Conservation (phyloP, 1,140 invertebrate genomes). For the Drosophila pseudoananassae region DNA sequence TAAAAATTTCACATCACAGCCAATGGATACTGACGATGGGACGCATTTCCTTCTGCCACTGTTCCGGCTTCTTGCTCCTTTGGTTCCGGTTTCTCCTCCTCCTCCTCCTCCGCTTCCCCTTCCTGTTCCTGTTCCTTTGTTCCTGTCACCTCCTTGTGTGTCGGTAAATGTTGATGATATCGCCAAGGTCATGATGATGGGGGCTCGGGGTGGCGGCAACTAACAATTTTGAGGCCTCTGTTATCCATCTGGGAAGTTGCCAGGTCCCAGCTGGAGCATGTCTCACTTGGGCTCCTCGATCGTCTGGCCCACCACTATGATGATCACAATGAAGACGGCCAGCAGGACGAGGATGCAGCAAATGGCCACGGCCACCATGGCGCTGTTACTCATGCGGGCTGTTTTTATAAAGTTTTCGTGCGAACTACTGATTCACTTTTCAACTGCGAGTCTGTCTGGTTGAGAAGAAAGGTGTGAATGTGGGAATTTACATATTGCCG, state of each 20-base stretch:
- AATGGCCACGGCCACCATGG: constrained; percentile 91
- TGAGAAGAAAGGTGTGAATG: constrained; percentile 28
- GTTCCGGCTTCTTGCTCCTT: constrained; percentile 6
- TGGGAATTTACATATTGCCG: constrained; percentile 49
- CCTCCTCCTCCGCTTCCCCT: not conserved
- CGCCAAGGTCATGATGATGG: constrained; percentile 2
- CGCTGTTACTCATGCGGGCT: constrained; percentile 82
- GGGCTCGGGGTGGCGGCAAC: constrained; percentile 30
- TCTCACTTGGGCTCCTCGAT: constrained; percentile 87
- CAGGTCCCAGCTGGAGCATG: constrained; percentile 84
- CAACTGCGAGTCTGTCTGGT: constrained; percentile 6
- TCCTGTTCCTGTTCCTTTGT: constrained; percentile 15
- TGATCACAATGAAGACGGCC: constrained; percentile 91
- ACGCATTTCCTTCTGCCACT: constrained; percentile 45
- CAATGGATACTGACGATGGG: constrained; percentile 83
- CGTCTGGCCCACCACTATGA: constrained; percentile 90
- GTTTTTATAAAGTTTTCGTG: not conserved
- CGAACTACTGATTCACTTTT: constrained; percentile 9
- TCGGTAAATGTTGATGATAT: constrained; percentile 29
- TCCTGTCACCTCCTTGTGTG: constrained; percentile 23
- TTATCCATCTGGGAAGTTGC: constrained; percentile 84
- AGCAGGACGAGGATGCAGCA: constrained; percentile 91
- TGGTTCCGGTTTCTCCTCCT: not conserved
- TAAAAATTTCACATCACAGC: constrained; percentile 83
- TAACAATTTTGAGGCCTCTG: constrained; percentile 79